phyloP scores from a whole-genome alignment of 2,797 vertebrate genomes.

The Xyrichtys novacula region DNA sequence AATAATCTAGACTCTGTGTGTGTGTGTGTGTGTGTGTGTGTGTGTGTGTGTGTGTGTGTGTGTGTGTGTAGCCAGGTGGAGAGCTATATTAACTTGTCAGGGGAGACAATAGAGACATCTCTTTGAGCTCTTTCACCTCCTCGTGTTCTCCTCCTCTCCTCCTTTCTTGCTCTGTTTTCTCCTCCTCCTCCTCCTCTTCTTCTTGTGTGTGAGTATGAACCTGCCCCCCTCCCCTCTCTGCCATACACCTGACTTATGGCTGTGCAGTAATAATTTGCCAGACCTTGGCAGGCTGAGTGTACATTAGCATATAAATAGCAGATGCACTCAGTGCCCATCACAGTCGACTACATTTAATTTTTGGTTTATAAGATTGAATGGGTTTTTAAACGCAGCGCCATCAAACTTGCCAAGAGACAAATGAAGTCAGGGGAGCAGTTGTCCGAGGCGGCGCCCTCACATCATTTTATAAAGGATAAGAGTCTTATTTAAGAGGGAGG shows the following conservation, averaged over 20 bases:
- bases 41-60: slow-evolving; percentile 42
- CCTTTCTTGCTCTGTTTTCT: not conserved
- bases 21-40: slow-evolving; percentile 28
- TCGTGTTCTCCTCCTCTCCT: slow-evolving; percentile 30
- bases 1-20: slow-evolving; percentile 43
- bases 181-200: slow-evolving; percentile 1
- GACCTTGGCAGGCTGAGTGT: slow-evolving; percentile 91
- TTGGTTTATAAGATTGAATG: slow-evolving; percentile 99
- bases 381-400: slow-evolving; percentile 97
- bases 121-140: slow-evolving; percentile 53
- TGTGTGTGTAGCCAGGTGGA: slow-evolving; percentile 50
- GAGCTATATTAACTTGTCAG: slow-evolving; percentile 75
- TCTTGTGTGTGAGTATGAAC: slow-evolving; percentile 54
- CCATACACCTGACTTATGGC: slow-evolving; percentile 95
- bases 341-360: slow-evolving; percentile 99
- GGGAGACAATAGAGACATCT: slow-evolving; percentile 71
- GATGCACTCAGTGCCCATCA: slow-evolving; percentile 95
- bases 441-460: slow-evolving; percentile 89
- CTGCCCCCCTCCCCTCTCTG: slow-evolving; percentile 58
- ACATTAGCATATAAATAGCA: slow-evolving; percentile 99
- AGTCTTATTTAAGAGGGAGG: slow-evolving; percentile 83
- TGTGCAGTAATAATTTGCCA: slow-evolving; percentile 97
- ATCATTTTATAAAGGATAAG: slow-evolving; percentile 91
- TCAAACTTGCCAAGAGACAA: slow-evolving; percentile 98
- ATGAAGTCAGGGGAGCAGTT: slow-evolving; percentile 96